A percentile compares a stretch with the other conserved stretches of the same genome.
These are phyloP conservation scores for Vimba vimba DNA, from an alignment of 2,113 vertebrate species.

Conservation along the genomic window DNA sequence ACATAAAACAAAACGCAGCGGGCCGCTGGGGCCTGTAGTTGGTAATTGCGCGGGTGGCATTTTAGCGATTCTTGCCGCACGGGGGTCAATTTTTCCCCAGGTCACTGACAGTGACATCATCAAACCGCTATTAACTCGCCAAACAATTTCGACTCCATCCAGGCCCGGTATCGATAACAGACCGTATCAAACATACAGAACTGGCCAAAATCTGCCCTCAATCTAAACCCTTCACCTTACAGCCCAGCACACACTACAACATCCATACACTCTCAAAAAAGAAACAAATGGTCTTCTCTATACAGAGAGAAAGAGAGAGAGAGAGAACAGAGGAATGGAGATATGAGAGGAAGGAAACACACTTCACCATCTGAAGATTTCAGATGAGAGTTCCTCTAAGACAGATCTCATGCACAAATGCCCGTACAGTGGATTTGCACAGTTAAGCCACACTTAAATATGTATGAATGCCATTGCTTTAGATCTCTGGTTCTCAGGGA, in stretches of 20 bases:
- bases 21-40: slow-evolving; percentile 60
- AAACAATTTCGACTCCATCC: slow-evolving; percentile 70
- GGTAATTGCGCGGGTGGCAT: slow-evolving; percentile 79
- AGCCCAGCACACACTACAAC: slow-evolving; percentile 18
- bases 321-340: background rate
- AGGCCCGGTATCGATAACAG: slow-evolving; percentile 67
- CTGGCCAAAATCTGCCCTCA: slow-evolving; percentile 74
- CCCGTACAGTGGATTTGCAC: background rate
- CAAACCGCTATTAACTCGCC: slow-evolving; percentile 79
- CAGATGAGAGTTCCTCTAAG: background rate
- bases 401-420: background rate
- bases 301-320: background rate
- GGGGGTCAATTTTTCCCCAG: slow-evolving; percentile 78
- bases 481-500: background rate
- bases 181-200: slow-evolving; percentile 58
- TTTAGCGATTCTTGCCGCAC: slow-evolving; percentile 74
- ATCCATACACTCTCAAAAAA: slow-evolving; percentile 20
- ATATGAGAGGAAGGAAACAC: background rate
- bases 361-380: slow-evolving; percentile 11
- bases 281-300: background rate
- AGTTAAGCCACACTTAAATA: slow-evolving; percentile 14
- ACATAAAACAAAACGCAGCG: slow-evolving; percentile 65
- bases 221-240: slow-evolving; percentile 78
- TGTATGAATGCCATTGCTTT: slow-evolving; percentile 8
- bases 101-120: slow-evolving; percentile 84